These are phyloP conservation scores for Crotalus horridus DNA, from an alignment of 2,113 vertebrate species.

Conservation along the genomic window DNA sequence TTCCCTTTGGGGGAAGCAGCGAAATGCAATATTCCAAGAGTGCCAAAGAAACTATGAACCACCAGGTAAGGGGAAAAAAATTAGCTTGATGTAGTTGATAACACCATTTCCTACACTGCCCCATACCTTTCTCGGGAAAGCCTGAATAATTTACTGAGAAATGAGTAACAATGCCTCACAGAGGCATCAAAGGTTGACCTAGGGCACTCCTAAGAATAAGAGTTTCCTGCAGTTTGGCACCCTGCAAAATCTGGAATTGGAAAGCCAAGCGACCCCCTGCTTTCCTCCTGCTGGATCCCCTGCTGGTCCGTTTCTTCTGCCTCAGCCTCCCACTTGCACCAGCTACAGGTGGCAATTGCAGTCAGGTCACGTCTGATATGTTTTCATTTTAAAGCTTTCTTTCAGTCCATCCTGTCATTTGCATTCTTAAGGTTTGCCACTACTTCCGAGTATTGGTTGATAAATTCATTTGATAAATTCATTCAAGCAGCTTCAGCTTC, in stretches of 20 bases:
- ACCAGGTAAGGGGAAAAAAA: not conserved
- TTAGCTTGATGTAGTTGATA: not conserved
- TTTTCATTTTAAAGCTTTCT: not conserved
- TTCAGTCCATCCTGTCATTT: not conserved
- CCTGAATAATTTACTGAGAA: not conserved
- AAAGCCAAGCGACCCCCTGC: not conserved
- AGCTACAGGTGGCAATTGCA: not conserved
- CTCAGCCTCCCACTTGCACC: not conserved
- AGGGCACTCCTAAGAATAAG: not conserved
- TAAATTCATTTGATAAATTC: not conserved
- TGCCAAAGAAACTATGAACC: not conserved
- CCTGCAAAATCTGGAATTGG: not conserved
- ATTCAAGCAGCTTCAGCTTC: not conserved
- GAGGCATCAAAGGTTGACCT: not conserved
- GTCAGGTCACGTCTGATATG: not conserved
- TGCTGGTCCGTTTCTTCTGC: not conserved
- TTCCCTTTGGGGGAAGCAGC: not conserved
- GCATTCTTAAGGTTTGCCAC: not conserved
- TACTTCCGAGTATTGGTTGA: too few relatives aligned
- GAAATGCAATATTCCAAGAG: not conserved
- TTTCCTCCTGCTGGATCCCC: not conserved
- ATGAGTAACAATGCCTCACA: not conserved
- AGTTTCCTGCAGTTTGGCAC: not conserved
- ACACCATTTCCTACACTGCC: not conserved
- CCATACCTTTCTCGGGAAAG: not conserved